Evolutionary conservation across 2,113 vertebrate species (phyloP).

Genomic region (Malurus cyaneus): DNA sequence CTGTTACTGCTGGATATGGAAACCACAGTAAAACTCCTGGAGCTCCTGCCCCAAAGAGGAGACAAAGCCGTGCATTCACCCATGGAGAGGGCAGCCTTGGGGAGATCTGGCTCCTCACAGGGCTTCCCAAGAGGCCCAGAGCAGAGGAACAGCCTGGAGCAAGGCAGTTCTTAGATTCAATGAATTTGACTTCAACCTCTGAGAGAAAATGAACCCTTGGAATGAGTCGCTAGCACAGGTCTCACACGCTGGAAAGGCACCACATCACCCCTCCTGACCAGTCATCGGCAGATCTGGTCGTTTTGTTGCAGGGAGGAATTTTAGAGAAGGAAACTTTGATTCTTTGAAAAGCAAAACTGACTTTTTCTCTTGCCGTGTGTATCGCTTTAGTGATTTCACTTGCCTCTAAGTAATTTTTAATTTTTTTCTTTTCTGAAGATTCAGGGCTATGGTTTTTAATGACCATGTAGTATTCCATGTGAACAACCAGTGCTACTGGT

Average conservation of each 20-base stretch:
- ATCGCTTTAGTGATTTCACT: background rate
- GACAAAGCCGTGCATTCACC: background rate
- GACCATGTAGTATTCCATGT: background rate
- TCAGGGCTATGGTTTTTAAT: background rate
- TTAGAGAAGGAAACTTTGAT: background rate
- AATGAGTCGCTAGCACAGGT: background rate
- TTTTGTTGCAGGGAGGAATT: background rate
- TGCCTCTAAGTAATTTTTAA: background rate
- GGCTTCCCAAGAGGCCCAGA: background rate
- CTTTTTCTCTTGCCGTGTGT: background rate
- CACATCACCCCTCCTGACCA: background rate
- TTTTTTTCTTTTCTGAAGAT: background rate
- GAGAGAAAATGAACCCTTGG: background rate
- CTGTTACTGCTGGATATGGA: slow-evolving; percentile 9
- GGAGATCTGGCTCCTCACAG: fast-evolving
- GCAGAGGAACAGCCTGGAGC: background rate
- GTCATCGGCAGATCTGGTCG: background rate
- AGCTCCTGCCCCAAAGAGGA: background rate
- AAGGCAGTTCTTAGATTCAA: background rate
- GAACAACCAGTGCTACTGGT: background rate
- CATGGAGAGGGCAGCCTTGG: background rate
- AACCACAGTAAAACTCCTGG: background rate
- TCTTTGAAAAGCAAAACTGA: background rate
- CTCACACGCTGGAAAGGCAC: background rate
- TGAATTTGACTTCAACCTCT: background rate